Evolutionary conservation across 2,888 invertebrate species (phyloP).

Genomic region (Quadroppia sp.): DNA sequence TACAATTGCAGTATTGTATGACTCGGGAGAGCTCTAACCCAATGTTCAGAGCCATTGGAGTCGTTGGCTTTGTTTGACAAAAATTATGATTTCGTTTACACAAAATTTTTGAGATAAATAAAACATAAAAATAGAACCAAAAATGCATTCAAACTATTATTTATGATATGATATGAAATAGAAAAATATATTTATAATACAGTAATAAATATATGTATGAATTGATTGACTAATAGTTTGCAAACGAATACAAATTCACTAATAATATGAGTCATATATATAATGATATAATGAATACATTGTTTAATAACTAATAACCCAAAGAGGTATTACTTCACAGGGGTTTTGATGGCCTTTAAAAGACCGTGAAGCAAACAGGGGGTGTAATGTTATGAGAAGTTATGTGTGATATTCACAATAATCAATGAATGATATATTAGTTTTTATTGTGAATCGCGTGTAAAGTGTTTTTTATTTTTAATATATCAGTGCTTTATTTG

Average conservation of each 20-base stretch:
- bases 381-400: neutral
- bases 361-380: neutral
- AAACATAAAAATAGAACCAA: no score
- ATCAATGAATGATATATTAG: conserved; percentile 7
- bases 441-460: neutral
- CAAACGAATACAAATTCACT: neutral
- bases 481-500: neutral
- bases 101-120: no score
- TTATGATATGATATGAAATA: no score
- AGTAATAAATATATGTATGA: no score
- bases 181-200: no score
- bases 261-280: conserved; percentile 4
- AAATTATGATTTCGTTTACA: neutral
- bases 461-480: neutral
- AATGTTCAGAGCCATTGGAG: neutral
- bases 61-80: neutral
- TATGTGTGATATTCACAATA: neutral
- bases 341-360: neutral
- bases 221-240: no score
- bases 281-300: neutral
- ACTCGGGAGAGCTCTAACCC: neutral
- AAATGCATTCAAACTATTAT: no score
- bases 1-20: neutral
- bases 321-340: neutral
- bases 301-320: neutral